Base-by-base conservation (phyloP, 2,797 vertebrate genomes). In the Amblyopsis hoosieri region DNA sequence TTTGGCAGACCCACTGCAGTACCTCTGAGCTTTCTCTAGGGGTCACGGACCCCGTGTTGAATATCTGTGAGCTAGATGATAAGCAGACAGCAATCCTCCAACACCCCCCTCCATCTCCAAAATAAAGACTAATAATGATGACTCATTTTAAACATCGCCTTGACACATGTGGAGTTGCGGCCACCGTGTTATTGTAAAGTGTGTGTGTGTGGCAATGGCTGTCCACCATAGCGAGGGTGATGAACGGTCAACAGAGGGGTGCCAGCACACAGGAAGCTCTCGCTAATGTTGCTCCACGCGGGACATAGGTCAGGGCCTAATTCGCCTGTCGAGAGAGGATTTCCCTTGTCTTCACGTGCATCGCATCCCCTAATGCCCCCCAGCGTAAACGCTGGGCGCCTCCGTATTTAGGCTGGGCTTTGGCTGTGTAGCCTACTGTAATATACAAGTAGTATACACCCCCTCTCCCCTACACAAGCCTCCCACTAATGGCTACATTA, bases 71-170 rank as follows among this genome's bases (percentile, higher is more conserved):
- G 7, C 71, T 80, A 13, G 95, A 98, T 79, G 88, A 91, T 96
- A 97, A 95, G 93, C 96, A 98, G 96, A 95, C 89, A 88, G 80
- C 72, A 78, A 61, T 67, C 14, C 55, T 29, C 45, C 46, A 42
- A n/a, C 48, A 15, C 45, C 13, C 9, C 15, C 12, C 11, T 6
- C 60, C 37, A 48, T 54, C 55, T 51, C 55, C 48, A 61, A 91
- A 93, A 95, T 94, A 94, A 91, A 93, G 93, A 93, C 91, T 94
- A 94, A 95, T 96, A 96, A 96, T 93, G 93, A 93, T 93, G 93
- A 91, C 92, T 80, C 74, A 93, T 95, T 94, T 95, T 94, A 95
- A 96, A 95, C 94, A 95, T 90, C 91, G 89, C 84, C 85, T 64
- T 94, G 95, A 95, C 93, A 93, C 92, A 94, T 94, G 93, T 91